Conservation (phyloP, 2,797 vertebrate species). For the Harpagifer antarcticus region DNA sequence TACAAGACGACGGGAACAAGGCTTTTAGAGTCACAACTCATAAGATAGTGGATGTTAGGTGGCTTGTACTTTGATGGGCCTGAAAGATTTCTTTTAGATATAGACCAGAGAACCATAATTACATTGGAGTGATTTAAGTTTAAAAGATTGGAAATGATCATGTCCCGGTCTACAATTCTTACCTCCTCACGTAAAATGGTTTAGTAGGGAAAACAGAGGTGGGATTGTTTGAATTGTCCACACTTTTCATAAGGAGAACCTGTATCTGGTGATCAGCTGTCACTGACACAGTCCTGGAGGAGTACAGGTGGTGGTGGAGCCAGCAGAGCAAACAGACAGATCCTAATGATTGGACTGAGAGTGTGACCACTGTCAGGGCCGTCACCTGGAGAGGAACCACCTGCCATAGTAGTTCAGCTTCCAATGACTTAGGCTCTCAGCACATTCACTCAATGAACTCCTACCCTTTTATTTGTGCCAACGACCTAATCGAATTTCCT, state of each 20-base stretch:
- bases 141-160: background rate
- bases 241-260: background rate
- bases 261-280: background rate
- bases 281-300: background rate
- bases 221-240: background rate
- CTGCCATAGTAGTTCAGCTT: constrained; percentile 47
- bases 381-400: constrained; percentile 36
- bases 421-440: background rate
- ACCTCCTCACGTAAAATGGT: background rate
- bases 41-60: background rate
- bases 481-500: too few relatives aligned
- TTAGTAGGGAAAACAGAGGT: background rate
- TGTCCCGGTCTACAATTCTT: background rate
- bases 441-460: too few relatives aligned
- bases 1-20: background rate
- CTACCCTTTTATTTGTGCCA: too few relatives aligned
- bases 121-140: background rate
- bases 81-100: background rate
- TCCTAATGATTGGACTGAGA: too few relatives aligned
- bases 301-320: background rate
- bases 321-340: background rate
- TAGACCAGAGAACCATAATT: too few relatives aligned
- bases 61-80: background rate
- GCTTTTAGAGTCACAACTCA: background rate
- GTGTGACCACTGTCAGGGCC: constrained; percentile 28